Evolutionary conservation across 2,113 vertebrate species (phyloP).

Genomic region (Progne subis): DNA sequence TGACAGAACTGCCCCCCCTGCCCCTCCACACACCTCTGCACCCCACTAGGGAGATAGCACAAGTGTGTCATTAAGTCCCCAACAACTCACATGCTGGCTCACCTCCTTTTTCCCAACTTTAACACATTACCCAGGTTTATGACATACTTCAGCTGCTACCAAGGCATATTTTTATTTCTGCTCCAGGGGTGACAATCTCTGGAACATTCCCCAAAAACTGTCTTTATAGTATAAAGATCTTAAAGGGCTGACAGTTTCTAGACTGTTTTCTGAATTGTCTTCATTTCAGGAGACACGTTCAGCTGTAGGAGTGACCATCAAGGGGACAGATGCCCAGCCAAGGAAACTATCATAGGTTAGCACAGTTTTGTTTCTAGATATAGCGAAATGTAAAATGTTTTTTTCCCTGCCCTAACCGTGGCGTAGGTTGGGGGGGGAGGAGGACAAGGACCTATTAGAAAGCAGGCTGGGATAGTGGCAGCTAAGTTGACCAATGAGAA

Average conservation of each 20-base stretch:
- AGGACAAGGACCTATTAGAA: too few species aligned
- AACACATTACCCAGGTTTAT: not conserved
- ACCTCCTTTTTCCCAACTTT: not conserved
- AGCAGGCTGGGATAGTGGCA: too few species aligned
- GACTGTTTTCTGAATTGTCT: not conserved
- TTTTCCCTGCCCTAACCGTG: too few species aligned
- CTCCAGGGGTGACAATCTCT: not conserved
- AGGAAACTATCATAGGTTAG: not conserved
- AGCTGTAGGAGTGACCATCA: not conserved
- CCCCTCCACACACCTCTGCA: not conserved
- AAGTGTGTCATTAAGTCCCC: not conserved
- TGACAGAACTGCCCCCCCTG: not conserved
- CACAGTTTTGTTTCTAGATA: too few species aligned
- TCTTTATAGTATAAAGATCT: not conserved
- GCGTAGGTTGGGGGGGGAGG: too few species aligned
- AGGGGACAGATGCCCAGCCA: not conserved
- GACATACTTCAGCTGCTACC: not conserved
- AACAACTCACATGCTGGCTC: not conserved
- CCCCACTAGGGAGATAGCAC: fast-evolving
- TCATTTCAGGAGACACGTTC: not conserved
- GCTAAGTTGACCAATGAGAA: too few species aligned
- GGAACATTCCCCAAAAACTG: not conserved
- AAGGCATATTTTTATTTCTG: not conserved
- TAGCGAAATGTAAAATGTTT: too few species aligned
- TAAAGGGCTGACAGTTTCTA: not conserved